These are phyloP conservation scores for Arge pagana DNA, from an alignment of 2,888 invertebrate genomes.

Conservation along the genomic window DNA sequence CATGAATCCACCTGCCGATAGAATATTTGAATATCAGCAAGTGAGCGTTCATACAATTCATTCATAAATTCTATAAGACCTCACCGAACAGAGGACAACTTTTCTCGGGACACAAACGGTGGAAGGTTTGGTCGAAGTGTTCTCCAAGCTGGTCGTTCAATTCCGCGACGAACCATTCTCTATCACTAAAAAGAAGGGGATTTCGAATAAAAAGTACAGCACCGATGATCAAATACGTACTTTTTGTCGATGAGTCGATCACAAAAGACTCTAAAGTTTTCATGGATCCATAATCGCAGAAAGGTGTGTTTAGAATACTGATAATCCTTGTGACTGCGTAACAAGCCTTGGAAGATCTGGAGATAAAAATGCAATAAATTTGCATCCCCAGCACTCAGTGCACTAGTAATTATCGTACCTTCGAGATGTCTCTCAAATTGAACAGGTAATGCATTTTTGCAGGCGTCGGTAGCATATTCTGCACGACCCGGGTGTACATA, in stretches of 20 bases:
- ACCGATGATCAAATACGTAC: conserved; percentile 56
- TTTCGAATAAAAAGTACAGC: background rate
- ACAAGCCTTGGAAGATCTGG: conserved; percentile 72
- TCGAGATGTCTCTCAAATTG: conserved; percentile 86
- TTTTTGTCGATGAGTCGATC: conserved; percentile 81
- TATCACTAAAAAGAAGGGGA: conserved; percentile 63
- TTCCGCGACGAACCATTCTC: conserved; percentile 74
- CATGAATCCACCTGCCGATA: conserved; percentile 67
- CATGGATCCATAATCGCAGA: conserved; percentile 84
- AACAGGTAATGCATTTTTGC: conserved; percentile 89
- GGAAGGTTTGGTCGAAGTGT: conserved; percentile 80
- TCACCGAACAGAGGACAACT: conserved; percentile 75
- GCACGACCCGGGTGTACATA: conserved; percentile 74
- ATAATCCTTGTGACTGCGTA: conserved; percentile 77
- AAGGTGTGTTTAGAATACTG: conserved; percentile 74
- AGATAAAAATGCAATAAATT: conserved; percentile 25
- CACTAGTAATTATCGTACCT: conserved; percentile 58
- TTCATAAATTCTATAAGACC: conserved; percentile 19
- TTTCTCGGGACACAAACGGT: conserved; percentile 76
- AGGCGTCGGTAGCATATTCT: conserved; percentile 83
- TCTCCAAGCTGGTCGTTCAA: conserved; percentile 76
- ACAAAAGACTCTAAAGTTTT: conserved; percentile 81
- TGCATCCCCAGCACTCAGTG: no score
- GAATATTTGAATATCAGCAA: background rate
- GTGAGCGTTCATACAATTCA: no score